Evolutionary conservation across 2,888 invertebrate species (phyloP).

Genomic region (Odontocolon sp.): DNA sequence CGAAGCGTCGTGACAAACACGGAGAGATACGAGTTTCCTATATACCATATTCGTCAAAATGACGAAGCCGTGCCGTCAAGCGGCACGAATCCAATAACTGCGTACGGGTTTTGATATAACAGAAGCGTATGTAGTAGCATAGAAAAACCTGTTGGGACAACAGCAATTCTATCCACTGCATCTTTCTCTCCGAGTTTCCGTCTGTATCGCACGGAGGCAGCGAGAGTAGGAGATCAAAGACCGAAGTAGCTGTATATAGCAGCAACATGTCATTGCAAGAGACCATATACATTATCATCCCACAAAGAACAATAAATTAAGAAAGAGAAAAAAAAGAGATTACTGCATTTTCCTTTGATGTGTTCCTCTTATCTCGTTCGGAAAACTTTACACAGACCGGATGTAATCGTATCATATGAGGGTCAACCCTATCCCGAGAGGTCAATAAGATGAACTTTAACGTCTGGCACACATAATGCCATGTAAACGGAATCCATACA

Average conservation of each 20-base stretch:
- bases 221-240: too few relatives aligned
- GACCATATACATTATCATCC: too few relatives aligned
- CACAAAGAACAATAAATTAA: too few relatives aligned
- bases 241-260: too few relatives aligned
- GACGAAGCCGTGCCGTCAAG: not conserved
- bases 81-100: conserved; percentile 18
- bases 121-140: not conserved
- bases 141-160: conserved; percentile 40
- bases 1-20: not conserved
- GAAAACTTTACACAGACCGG: not conserved
- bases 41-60: conserved; percentile 34
- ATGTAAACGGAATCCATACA: not conserved
- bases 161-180: conserved; percentile 11
- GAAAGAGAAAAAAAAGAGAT: too few relatives aligned
- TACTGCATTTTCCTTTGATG: not conserved
- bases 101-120: not conserved
- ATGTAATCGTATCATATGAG: conserved; percentile 24
- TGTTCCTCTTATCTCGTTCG: not conserved
- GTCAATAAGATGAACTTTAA: conserved; percentile 15
- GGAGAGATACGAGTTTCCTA: not conserved
- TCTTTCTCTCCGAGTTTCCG: not conserved
- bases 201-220: too few relatives aligned
- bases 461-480: conserved; percentile 4
- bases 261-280: too few relatives aligned
- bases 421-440: conserved; percentile 22